These are phyloP conservation scores for Thunnus thynnus DNA, from an alignment of 2,113 vertebrate species.

Conservation along the genomic window DNA sequence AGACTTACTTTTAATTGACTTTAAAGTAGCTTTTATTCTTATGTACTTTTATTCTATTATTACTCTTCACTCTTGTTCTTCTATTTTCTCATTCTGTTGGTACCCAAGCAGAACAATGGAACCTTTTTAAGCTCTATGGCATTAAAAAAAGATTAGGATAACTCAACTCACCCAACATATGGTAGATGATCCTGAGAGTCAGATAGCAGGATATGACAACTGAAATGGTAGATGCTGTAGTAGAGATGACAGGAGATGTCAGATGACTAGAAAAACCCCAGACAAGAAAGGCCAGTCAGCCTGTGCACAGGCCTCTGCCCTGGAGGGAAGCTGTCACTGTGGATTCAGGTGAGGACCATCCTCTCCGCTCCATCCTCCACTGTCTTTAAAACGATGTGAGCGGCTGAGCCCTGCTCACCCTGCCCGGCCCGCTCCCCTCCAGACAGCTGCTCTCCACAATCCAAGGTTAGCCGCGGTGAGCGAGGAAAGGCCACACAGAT, in stretches of 20 bases:
- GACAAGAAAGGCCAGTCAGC: slow-evolving; percentile 21
- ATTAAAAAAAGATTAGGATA: not conserved
- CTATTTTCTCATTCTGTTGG: not conserved
- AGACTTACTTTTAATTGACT: too few species aligned
- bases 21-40: too few species aligned
- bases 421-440: not conserved
- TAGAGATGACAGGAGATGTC: slow-evolving; percentile 42
- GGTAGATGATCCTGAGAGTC: not conserved
- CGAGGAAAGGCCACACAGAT: slow-evolving; percentile 33
- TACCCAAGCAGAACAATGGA: too few species aligned
- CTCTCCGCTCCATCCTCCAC: not conserved
- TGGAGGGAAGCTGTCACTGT: slow-evolving; percentile 50
- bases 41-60: too few species aligned
- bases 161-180: slow-evolving; percentile 8
- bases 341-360: slow-evolving; percentile 46
- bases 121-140: too few species aligned
- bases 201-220: slow-evolving; percentile 40
- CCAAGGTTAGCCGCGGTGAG: not conserved
- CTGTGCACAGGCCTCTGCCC: slow-evolving; percentile 21
- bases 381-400: slow-evolving; percentile 1
- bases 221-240: slow-evolving; percentile 2
- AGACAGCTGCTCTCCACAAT: slow-evolving; percentile 10
- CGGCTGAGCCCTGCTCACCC: slow-evolving; percentile 2
- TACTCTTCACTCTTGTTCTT: too few species aligned
- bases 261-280: slow-evolving; percentile 22